Conservation (phyloP, 1,140 invertebrate genomes). For the Heliconius hewitsoni region DNA sequence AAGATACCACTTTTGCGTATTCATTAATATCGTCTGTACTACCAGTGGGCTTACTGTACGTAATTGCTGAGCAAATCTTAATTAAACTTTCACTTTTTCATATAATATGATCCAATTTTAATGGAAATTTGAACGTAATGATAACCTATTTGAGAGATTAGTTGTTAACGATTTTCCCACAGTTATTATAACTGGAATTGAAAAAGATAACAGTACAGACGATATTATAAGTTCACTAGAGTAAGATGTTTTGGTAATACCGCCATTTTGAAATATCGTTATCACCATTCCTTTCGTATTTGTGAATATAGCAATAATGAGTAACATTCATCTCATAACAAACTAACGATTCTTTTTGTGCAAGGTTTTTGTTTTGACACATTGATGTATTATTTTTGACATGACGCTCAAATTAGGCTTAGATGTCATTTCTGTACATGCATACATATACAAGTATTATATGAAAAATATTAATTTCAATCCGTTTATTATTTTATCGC, state of each 20-base stretch:
- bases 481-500: slow-evolving; percentile 1
- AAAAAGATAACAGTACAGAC: background rate
- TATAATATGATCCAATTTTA: background rate
- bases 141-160: background rate
- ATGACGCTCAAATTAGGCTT: slow-evolving; percentile 72
- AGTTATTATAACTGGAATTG: background rate
- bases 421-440: slow-evolving; percentile 20
- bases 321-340: background rate
- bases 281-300: background rate
- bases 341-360: slow-evolving; percentile 10
- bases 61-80: background rate
- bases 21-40: slow-evolving; percentile 18
- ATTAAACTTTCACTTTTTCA: background rate
- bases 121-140: background rate
- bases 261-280: background rate
- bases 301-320: slow-evolving; percentile 10
- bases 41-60: background rate
- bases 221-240: slow-evolving; percentile 14
- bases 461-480: background rate
- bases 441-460: background rate
- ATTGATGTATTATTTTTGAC: slow-evolving; percentile 34
- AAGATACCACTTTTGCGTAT: slow-evolving; percentile 34
- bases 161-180: background rate
- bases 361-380: slow-evolving; percentile 5
- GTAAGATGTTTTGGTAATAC: slow-evolving; percentile 4